Evolutionary conservation across 2,113 vertebrate species (phyloP), one percentile per base, ranked within the genome.

Genomic region (Cairina moschata): DNA sequence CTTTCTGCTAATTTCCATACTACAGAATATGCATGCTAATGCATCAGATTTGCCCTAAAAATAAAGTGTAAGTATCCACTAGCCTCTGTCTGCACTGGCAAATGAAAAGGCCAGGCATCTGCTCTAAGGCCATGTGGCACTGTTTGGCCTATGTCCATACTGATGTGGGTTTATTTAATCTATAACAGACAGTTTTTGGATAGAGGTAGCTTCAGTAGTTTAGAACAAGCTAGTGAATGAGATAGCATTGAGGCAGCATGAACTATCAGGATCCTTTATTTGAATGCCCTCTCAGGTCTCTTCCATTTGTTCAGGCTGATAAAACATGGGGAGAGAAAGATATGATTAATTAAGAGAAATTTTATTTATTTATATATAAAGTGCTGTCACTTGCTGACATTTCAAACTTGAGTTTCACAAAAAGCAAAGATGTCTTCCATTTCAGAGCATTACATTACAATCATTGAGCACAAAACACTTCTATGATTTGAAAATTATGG

Each of bases 161-260:
- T 83, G 2, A 63, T 72, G 82, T 63, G 31, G 28, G 46, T 40
- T 59, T 31, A 31, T 59, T 5, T 1, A 11, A 50, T 21, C 9
- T 36, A 15, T 36, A 74, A 46, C 3, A 44, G 44, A 48, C 8
- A 18, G 4, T 31, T 67, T 77, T 79, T 75, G 31, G 18, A 68
- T 36, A 86, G 55, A 60, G 5, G 9, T 17, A 46, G 15, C 6
- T 63, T 15, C 2, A 2, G 54, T 50, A 40, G 16, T 82, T 95
- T 56, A 48, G 15, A 62, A 54, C 25, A 75, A 86, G 3, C 29
- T 54, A 46, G 5, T n/a, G 31, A 83, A 1, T 34, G n/a, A 65
- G 9, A 4, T 28, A 1, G 0, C 0, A 0, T 1, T 29, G 9
- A 73, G 14, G 5, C 6, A 62, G 17, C 8, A 42, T 34, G 44